Percentiles rank a stretch among this genome's conserved stretches.
Conservation (phyloP, 1,140 invertebrate genomes). For the Philotrypesis tridentata region DNA sequence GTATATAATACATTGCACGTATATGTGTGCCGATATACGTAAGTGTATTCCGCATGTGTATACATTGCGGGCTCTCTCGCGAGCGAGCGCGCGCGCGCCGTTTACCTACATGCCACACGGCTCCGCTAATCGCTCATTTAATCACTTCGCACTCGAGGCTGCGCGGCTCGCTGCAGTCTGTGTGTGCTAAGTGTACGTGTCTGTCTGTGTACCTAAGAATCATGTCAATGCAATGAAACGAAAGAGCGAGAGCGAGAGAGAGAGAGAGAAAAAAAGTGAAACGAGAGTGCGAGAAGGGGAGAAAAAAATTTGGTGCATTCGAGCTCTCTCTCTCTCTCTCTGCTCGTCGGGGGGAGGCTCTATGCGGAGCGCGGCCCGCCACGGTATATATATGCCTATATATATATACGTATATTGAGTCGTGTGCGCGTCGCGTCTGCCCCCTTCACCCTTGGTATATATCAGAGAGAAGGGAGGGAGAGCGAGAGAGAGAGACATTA, state of each 20-base stretch:
- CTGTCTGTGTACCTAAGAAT: neutral
- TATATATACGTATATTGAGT: neutral
- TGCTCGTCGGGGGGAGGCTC: neutral
- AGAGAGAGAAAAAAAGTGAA: neutral
- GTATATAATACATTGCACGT: too few species aligned
- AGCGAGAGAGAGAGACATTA: conserved; percentile 35
- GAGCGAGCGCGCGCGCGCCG: neutral
- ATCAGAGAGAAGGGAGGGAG: neutral
- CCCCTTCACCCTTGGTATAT: conserved; percentile 4
- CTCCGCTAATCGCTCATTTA: neutral
- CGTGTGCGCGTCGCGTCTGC: neutral
- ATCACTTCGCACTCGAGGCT: neutral
- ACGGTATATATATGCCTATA: too few species aligned
- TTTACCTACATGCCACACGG: neutral
- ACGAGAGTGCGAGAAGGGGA: too few species aligned
- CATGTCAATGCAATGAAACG: neutral
- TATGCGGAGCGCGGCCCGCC: neutral
- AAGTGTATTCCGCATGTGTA: too few species aligned
- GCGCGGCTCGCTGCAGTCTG: neutral
- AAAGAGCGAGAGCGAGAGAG: neutral
- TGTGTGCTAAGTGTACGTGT: too few species aligned
- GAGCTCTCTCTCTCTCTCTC: too few species aligned
- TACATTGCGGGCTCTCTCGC: too few species aligned
- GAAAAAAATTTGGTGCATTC: neutral
- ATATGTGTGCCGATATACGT: too few species aligned